These are phyloP conservation scores for Mythimna vitellina DNA, from an alignment of 2,888 invertebrate genomes.

Conservation along the genomic window DNA sequence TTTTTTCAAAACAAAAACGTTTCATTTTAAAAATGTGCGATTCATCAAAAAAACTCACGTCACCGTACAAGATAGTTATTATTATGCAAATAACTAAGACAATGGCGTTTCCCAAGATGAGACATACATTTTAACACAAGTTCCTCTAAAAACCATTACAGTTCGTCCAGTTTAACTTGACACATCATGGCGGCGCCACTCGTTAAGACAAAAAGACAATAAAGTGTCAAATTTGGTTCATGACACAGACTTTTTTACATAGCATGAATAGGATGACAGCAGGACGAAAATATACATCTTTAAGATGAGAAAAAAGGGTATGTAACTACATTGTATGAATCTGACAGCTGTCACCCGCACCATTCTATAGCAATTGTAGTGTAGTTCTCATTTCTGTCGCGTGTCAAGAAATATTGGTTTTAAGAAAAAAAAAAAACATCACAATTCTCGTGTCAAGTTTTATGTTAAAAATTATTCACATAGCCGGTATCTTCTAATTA, in stretches of 20 bases:
- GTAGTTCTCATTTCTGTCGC: conserved; percentile 11
- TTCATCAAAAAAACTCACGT: conserved; percentile 15
- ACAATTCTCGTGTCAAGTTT: conserved; percentile 31
- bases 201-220: not conserved
- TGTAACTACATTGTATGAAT: no score
- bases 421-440: conserved; percentile 17
- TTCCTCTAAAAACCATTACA: conserved; percentile 46
- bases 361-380: no score
- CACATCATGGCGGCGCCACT: conserved; percentile 3
- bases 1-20: not conserved
- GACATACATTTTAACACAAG: conserved; percentile 50
- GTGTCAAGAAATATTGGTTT: conserved; percentile 1
- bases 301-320: no score
- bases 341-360: no score
- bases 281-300: no score
- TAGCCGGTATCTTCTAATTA: conserved; percentile 55
- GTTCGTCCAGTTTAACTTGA: conserved; percentile 6
- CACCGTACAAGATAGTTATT: conserved; percentile 39
- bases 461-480: conserved; percentile 50
- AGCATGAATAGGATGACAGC: no score
- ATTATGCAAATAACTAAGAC: conserved; percentile 52
- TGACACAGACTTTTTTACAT: accelerated
- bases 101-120: conserved; percentile 59
- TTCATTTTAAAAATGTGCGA: conserved; percentile 4
- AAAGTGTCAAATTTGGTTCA: not conserved